Conservation (phyloP, 2,888 invertebrate genomes). For the Globia sparganii region DNA sequence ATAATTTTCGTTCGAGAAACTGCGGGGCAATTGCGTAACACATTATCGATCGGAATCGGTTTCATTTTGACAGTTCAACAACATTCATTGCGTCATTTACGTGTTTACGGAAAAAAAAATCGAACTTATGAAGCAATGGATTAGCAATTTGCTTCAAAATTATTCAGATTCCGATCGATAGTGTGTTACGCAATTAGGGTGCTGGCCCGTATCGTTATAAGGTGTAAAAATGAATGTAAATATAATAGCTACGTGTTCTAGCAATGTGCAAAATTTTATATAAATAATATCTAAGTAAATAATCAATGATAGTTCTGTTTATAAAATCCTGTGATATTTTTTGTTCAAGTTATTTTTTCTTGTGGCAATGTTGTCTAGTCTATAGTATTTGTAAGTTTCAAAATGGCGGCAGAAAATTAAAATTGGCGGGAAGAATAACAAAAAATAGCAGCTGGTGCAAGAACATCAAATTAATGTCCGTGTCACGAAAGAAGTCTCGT, state of each 20-base stretch:
- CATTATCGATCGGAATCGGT: no score
- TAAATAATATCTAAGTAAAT: slow-evolving; percentile 52
- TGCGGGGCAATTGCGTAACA: no score
- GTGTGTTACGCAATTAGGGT: no score
- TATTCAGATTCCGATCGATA: no score
- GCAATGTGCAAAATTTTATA: slow-evolving; percentile 52
- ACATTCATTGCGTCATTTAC: no score
- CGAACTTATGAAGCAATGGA: no score
- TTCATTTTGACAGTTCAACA: no score
- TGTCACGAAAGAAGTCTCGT: no score
- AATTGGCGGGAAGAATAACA: neutral
- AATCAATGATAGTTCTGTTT: slow-evolving; percentile 35
- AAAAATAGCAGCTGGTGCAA: neutral
- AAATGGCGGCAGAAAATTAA: slow-evolving; percentile 1
- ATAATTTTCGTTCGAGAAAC: neutral
- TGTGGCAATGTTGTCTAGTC: slow-evolving; percentile 41
- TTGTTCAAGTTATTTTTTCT: slow-evolving; percentile 35
- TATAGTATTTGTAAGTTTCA: neutral
- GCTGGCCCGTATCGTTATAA: neutral
- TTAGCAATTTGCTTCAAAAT: no score
- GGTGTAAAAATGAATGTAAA: slow-evolving; percentile 20
- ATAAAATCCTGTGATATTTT: slow-evolving; percentile 60
- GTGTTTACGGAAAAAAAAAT: no score
- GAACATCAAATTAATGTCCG: neutral
- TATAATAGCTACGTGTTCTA: slow-evolving; percentile 57